Evolutionary conservation across 1,140 invertebrate genomes (phyloP).

Genomic region (Reticulitermes speratus): DNA sequence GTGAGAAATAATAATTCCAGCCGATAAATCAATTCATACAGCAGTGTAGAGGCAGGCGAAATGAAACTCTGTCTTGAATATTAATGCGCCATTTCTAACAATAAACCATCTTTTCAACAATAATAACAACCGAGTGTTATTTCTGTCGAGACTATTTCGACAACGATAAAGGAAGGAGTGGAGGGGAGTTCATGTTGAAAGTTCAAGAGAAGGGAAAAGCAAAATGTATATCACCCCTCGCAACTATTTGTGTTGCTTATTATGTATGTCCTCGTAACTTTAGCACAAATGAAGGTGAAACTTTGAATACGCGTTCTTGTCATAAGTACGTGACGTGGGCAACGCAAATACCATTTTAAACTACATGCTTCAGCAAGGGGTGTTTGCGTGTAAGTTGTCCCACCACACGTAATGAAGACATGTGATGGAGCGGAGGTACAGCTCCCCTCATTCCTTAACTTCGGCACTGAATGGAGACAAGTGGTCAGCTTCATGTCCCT

Average conservation of each 20-base stretch:
- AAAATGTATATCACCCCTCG: not conserved
- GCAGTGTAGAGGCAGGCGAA: constrained; percentile 4
- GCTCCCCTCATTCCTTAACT: no score
- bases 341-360: no score
- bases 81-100: constrained; percentile 10
- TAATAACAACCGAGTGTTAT: not conserved
- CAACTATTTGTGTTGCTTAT: not conserved
- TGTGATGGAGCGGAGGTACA: no score
- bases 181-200: not conserved
- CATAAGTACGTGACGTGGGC: no score
- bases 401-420: no score
- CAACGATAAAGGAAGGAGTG: not conserved
- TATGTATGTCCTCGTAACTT: not conserved
- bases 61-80: not conserved
- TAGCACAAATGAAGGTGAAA: not conserved
- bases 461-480: no score
- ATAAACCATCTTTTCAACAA: constrained; percentile 4
- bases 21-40: constrained; percentile 6
- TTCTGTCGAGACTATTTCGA: not conserved
- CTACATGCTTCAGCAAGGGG: no score
- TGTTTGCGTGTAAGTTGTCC: no score
- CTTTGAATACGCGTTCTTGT: no score
- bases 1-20: constrained; percentile 1
- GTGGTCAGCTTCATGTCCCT: no score
- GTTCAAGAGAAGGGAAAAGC: not conserved